Evolutionary conservation across 2,113 vertebrate species (phyloP).

Genomic region (Edolisoma coerulescens): DNA sequence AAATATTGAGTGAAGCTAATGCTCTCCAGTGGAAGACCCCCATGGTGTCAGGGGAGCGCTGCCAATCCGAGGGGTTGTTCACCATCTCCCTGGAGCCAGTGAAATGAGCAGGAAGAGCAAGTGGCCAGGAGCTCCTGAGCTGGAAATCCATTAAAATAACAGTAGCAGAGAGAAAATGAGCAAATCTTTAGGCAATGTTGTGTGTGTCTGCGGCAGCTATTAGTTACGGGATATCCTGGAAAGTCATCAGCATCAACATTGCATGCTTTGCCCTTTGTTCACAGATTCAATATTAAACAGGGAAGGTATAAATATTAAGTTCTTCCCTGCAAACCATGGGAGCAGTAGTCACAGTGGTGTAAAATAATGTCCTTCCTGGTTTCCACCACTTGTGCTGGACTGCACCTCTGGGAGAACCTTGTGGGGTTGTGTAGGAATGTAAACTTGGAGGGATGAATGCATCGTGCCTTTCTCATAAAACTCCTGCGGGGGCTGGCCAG

Average conservation of each 20-base stretch:
- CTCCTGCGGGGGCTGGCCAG: neutral
- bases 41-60: rapidly evolving
- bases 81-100: neutral
- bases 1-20: neutral
- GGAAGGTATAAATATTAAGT: neutral
- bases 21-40: neutral
- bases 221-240: neutral
- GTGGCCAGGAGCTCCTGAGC: neutral
- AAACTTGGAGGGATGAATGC: neutral
- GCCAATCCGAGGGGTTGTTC: neutral
- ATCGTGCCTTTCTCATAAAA: neutral
- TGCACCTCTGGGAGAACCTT: neutral
- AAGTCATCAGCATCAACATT: neutral
- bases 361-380: neutral
- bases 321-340: neutral
- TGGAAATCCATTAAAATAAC: neutral
- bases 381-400: neutral
- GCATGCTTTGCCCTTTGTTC: neutral
- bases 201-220: neutral
- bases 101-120: neutral
- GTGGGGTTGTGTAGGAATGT: rapidly evolving
- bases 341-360: neutral
- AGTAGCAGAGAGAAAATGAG: neutral
- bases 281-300: neutral
- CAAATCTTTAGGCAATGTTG: neutral